phyloP scores from a whole-genome alignment of 2,888 invertebrate species.

The Trypoxylon attenuatum region DNA sequence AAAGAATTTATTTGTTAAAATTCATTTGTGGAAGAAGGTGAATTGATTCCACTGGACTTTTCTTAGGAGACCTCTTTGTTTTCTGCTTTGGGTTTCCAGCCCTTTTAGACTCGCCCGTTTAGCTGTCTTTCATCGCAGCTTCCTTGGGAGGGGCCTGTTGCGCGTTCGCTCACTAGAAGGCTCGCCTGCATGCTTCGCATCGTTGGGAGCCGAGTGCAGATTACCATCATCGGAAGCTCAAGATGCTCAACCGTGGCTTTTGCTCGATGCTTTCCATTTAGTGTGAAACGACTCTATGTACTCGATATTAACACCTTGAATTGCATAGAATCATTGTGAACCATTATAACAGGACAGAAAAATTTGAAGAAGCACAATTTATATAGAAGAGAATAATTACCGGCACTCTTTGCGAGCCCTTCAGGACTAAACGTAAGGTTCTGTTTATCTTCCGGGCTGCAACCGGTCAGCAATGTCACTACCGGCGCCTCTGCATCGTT shows the following conservation, averaged over 20 bases:
- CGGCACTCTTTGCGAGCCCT: constrained; percentile 85
- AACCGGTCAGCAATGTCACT: constrained; percentile 87
- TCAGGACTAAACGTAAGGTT: constrained; percentile 81
- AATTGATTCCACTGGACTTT: constrained; percentile 35
- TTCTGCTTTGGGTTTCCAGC: constrained; percentile 64
- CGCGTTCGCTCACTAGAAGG: not conserved
- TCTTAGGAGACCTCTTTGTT: constrained; percentile 42
- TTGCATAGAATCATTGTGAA: not conserved
- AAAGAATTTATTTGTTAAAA: constrained; percentile 47
- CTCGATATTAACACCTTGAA: constrained; percentile 85
- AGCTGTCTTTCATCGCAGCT: constrained; percentile 35
- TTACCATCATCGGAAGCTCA: constrained; percentile 33
- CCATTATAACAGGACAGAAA: constrained; percentile 16
- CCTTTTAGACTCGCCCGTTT: constrained; percentile 48
- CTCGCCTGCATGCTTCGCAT: constrained; percentile 27
- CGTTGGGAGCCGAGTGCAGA: constrained; percentile 42
- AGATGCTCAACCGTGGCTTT: constrained; percentile 79
- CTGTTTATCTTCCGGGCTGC: constrained; percentile 76
- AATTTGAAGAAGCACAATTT: constrained; percentile 7
- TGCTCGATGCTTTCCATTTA: constrained; percentile 87
- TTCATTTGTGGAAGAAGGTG: constrained; percentile 32
- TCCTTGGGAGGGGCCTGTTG: constrained; percentile 27
- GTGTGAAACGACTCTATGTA: constrained; percentile 88
- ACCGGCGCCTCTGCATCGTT: constrained; percentile 77
- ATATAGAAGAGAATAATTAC: constrained; percentile 54